Percentiles rank a stretch among this genome's conserved stretches.
These are phyloP conservation scores for Diaprepes abbreviatus DNA, from an alignment of 2,888 invertebrate genomes.

Conservation along the genomic window DNA sequence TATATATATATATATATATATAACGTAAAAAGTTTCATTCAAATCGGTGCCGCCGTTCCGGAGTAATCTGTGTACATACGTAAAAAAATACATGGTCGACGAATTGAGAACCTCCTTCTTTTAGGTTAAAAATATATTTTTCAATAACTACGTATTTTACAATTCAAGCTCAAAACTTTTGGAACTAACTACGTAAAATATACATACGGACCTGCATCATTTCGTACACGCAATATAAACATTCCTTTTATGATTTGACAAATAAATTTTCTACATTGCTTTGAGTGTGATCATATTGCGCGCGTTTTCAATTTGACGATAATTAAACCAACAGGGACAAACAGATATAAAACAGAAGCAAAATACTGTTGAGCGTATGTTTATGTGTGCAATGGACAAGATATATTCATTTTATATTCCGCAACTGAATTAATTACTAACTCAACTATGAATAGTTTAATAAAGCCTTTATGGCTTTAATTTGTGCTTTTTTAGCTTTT, in stretches of 20 bases:
- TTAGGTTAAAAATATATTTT: too few relatives aligned
- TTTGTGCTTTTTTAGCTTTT: conserved; percentile 45
- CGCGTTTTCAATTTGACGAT: conserved; percentile 56
- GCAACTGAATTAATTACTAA: conserved; percentile 51
- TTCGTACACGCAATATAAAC: conserved; percentile 59
- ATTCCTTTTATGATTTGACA: conserved; percentile 66
- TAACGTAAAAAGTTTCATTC: too few relatives aligned
- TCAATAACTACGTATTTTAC: too few relatives aligned
- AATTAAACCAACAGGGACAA: conserved; percentile 51
- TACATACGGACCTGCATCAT: conserved; percentile 18
- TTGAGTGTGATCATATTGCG: conserved; percentile 59
- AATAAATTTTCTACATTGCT: conserved; percentile 64
- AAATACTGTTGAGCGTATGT: conserved; percentile 48
- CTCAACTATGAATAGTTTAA: conserved; percentile 50
- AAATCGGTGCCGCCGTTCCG: too few relatives aligned
- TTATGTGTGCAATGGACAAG: conserved; percentile 51
- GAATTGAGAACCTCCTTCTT: too few relatives aligned
- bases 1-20: conserved; percentile 9
- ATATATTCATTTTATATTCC: conserved; percentile 54
- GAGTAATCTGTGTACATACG: too few relatives aligned
- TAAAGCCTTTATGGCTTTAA: conserved; percentile 49
- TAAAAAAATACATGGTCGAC: too few relatives aligned
- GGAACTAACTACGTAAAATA: too few relatives aligned
- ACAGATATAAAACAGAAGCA: conserved; percentile 50
- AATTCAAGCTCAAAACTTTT: too few relatives aligned